Conservation (phyloP, 1,140 invertebrate species). For the Tetramorium simillimum region DNA sequence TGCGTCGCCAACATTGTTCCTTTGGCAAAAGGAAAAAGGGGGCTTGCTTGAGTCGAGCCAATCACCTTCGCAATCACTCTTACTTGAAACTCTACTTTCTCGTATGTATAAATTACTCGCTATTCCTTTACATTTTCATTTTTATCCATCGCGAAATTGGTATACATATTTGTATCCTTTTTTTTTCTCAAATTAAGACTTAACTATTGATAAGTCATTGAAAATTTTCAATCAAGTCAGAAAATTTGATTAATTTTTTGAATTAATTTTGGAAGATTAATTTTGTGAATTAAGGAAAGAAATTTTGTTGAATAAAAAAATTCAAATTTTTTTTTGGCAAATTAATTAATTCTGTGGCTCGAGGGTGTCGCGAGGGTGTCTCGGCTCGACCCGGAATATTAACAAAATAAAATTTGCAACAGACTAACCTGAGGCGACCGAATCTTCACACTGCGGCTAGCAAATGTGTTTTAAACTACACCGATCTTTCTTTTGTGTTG, state of each 20-base stretch:
- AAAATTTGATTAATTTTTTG: no score
- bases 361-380: constrained; percentile 2
- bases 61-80: constrained; percentile 50
- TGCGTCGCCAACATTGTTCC: constrained; percentile 82
- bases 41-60: constrained; percentile 73
- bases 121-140: not conserved
- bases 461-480: constrained; percentile 13
- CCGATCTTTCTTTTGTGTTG: constrained; percentile 18
- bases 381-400: constrained; percentile 74
- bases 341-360: not conserved
- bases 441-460: constrained; percentile 81
- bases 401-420: constrained; percentile 81
- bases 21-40: constrained; percentile 77
- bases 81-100: not conserved
- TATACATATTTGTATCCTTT: not conserved
- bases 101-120: not conserved
- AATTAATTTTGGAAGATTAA: no score
- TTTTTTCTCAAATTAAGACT: not conserved
- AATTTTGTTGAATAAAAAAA: not conserved
- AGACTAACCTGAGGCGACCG: constrained; percentile 84
- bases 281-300: not conserved
- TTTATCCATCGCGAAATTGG: not conserved
- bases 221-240: not conserved
- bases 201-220: not conserved
- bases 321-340: not conserved